These are phyloP conservation scores for Archips xylosteana DNA, from an alignment of 2,888 invertebrate genomes.

Conservation along the genomic window DNA sequence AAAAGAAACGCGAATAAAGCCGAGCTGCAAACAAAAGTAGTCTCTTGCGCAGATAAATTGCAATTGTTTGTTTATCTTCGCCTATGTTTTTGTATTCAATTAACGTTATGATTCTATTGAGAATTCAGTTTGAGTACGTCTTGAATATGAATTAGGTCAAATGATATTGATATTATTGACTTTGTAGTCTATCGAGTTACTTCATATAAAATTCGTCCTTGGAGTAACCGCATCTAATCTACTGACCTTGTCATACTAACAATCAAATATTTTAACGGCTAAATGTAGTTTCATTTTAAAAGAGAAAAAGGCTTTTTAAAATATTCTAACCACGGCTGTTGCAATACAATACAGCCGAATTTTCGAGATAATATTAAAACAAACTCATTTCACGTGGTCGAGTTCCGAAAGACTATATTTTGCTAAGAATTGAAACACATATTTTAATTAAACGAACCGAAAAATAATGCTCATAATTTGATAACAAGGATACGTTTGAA, in stretches of 20 bases:
- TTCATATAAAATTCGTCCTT: slow-evolving; percentile 8
- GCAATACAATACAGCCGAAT: too few species aligned
- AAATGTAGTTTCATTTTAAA: too few species aligned
- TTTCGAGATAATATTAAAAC: too few species aligned
- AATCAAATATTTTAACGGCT: not conserved
- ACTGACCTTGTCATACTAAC: not conserved
- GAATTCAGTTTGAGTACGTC: slow-evolving; percentile 9
- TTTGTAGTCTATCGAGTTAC: not conserved
- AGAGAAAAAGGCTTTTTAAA: too few species aligned
- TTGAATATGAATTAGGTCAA: slow-evolving; percentile 19
- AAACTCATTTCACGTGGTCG: too few species aligned
- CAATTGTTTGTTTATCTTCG: not conserved
- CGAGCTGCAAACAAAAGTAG: not conserved
- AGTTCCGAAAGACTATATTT: too few species aligned
- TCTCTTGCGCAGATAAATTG: not conserved
- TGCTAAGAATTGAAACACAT: too few species aligned
- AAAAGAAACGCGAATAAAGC: too few species aligned
- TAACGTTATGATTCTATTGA: slow-evolving; percentile 1
- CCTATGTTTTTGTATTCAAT: slow-evolving; percentile 9
- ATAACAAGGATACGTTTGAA: too few species aligned
- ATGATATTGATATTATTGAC: slow-evolving; percentile 23
- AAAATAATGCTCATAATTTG: too few species aligned
- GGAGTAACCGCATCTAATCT: slow-evolving; percentile 10
- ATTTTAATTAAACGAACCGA: too few species aligned
- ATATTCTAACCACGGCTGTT: too few species aligned